Evolutionary conservation across 1,140 invertebrate species (phyloP), one percentile per base, ranked within the genome.

Genomic region (Rhyacophila brunnea): DNA sequence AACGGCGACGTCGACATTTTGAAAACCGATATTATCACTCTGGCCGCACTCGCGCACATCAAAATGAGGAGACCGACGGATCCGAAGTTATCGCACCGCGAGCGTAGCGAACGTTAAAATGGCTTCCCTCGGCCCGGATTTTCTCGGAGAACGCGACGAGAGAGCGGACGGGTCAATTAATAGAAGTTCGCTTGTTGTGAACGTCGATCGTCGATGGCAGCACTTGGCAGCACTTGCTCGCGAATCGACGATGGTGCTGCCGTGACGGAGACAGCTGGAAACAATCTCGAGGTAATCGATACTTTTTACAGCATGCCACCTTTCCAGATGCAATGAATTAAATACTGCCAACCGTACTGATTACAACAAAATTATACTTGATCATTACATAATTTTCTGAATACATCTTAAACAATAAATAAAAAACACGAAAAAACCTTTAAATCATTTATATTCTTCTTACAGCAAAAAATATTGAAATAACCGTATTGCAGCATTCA

Each of bases 151-250:
- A 64, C 66, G 61, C 61, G 52, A 53, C 63, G 61, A 53, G 62
- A 62, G 60, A 59, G 56, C 58, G 60, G 66, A 70, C 65, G 69
- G 69, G 69, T 69, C 69, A 69, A 70, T 70, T 66, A 45, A 67
- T 53, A 32, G 28, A 36, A 46, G 52, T 15, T 55, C 46, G 42
- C 32, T 28, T 28, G 23, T 28, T 28, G 23, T 28, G 23, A 28
- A 28, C 23, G 23, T 28, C 23, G 23, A 28, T 28, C n/a, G 19
- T 40, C 19, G 38, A 44, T 32, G 11, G 42, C 42, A 19, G 23
- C 51, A 34, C 14, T 38, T 5, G 34, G 58, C 66, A 52, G 48
- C 48, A 52, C 51, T 42, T 53, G 50, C 50, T 28, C 23, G 42
- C 43, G 10, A 50, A n/a, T n/a, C 28, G n/a, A 32, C 15, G 15